Base-by-base conservation (phyloP, 2,797 vertebrate species). In the Alectoris magna region DNA sequence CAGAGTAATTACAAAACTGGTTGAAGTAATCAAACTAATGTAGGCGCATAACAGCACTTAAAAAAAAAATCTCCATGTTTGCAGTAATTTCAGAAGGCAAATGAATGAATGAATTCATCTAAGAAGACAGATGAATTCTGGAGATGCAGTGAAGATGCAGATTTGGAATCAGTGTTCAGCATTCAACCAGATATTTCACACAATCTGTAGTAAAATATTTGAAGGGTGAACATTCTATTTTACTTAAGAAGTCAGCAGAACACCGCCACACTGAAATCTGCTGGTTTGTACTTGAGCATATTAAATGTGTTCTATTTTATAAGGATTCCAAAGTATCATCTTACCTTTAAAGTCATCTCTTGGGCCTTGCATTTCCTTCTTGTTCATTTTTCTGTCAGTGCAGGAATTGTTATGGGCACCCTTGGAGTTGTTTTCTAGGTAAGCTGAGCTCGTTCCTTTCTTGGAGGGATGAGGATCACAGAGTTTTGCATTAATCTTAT, bases 401-500 rank as follows among this genome's bases (percentile, higher is more conserved):
- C 98, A 98, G 95, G 98, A 97, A 95, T 97, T 97, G 95, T 98
- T 97, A 97, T 98, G 98, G 96, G 97, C 96, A 94, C 98, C 97
- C 97, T 99, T 98, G 79, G 98, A 97, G 97, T 98, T 98, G 97
- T 98, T 98, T 97, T 99, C 99, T 95, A 99, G 97, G 97, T 99
- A 99, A 91, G 98, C 98, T 15, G 99, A 99, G 93, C 99, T 99
- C 7, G 99, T 99, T 98, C 99, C 99, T 98, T 99, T 99, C 98
- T 99, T 98, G 97, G 98, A 98, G 95, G 98, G 98, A 97, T 99
- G 98, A 98, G 98, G 99, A 98, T 99, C 98, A 98, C 99, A 99
- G 97, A 99, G 99, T 98, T 99, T 99, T 98, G 99, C 99, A 91
- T 99, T 99, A 98, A 98, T 98, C 98, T 99, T 99, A 98, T 99